These are phyloP conservation scores for Zalophus californianus DNA, from an alignment of 2,797 vertebrate species.

Conservation along the genomic window DNA sequence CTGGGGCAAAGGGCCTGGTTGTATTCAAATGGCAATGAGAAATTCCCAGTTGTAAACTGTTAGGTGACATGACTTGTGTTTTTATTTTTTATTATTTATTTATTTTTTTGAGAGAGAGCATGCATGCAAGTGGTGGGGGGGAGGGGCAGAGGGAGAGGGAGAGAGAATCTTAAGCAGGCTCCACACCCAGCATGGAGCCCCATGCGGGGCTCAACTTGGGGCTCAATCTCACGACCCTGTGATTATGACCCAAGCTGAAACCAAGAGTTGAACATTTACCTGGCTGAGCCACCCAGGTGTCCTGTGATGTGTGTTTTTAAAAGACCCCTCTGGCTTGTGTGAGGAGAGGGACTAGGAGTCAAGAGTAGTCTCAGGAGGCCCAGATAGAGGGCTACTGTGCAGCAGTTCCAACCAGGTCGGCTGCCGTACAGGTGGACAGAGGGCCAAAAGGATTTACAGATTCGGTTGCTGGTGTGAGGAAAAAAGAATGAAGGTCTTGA, in stretches of 20 bases:
- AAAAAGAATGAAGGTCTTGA: not conserved
- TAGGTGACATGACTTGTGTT: not conserved
- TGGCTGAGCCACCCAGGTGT: no score
- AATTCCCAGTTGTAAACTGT: not conserved
- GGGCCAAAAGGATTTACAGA: not conserved
- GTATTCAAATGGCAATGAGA: not conserved
- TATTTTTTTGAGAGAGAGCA: not conserved
- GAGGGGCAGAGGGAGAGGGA: no score
- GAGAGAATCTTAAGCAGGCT: no score
- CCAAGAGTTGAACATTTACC: no score
- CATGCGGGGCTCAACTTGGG: no score
- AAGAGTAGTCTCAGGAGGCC: not conserved
- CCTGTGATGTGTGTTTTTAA: not conserved
- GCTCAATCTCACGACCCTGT: no score
- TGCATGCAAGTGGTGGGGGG: no score
- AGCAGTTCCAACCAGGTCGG: accelerated
- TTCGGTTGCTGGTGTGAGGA: not conserved
- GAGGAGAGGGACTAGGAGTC: not conserved
- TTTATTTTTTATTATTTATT: not conserved
- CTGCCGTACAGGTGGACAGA: accelerated
- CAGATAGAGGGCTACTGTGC: not conserved
- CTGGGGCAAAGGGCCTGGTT: not conserved
- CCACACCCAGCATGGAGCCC: no score
- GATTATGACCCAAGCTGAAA: no score
- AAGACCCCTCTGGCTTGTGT: not conserved